phyloP scores from a whole-genome alignment of 2,797 vertebrate species.

The Leptodactylus fallax region DNA sequence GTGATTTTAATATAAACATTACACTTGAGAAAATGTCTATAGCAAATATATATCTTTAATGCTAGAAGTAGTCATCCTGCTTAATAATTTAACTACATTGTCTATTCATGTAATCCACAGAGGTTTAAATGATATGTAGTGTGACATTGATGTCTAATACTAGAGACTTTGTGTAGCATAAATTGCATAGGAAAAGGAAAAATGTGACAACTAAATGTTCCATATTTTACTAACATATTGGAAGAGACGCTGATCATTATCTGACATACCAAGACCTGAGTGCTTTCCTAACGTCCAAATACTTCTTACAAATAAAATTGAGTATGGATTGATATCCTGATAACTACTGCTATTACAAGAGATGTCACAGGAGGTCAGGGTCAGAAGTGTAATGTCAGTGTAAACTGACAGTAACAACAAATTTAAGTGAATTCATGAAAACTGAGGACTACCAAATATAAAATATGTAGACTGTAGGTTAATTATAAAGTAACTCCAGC shows the following conservation, averaged over 20 bases:
- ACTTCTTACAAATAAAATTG: background rate
- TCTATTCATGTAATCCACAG: slow-evolving; percentile 34
- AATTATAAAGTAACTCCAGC: too few species aligned
- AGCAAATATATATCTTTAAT: slow-evolving; percentile 21
- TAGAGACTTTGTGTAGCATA: slow-evolving; percentile 19
- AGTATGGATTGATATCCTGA: slow-evolving; percentile 37
- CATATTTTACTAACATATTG: slow-evolving; percentile 26
- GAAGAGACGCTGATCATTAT: background rate
- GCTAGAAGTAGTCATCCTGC: background rate
- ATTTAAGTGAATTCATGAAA: background rate
- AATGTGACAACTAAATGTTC: slow-evolving; percentile 31
- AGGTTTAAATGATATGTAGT: slow-evolving; percentile 24
- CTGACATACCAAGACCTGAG: background rate
- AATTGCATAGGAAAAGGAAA: slow-evolving; percentile 27
- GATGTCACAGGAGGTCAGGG: slow-evolving; percentile 30
- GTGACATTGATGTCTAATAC: slow-evolving; percentile 25
- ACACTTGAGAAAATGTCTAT: slow-evolving; percentile 17
- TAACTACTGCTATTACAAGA: slow-evolving; percentile 10
- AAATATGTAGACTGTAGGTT: background rate
- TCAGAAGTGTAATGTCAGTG: slow-evolving; percentile 30
- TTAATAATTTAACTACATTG: slow-evolving; percentile 40
- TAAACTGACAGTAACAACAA: background rate
- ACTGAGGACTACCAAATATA: background rate
- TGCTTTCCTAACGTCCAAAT: slow-evolving; percentile 9
- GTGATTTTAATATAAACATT: slow-evolving; percentile 40